Conservation (phyloP, 2,113 vertebrate genomes). For the Rafetus swinhoei region DNA sequence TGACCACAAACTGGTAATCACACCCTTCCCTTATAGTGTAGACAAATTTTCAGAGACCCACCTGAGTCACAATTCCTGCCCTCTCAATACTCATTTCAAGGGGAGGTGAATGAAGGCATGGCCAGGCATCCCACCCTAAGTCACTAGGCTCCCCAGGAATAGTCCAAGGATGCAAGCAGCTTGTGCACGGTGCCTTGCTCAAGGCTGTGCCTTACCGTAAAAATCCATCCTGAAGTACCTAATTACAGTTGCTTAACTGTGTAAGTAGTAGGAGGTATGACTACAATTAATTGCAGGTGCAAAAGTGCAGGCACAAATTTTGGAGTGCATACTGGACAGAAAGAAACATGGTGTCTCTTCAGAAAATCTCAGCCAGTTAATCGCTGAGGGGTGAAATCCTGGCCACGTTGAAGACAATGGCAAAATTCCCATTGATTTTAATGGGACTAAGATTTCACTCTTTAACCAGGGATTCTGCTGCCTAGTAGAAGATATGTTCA, state of each 20-base stretch:
- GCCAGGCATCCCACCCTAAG: not conserved
- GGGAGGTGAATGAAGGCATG: not conserved
- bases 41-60: not conserved
- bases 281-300: accelerated
- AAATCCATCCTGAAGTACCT: accelerated
- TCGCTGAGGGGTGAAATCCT: not conserved
- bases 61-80: not conserved
- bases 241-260: accelerated
- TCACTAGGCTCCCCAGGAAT: not conserved
- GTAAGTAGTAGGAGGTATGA: accelerated
- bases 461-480: not conserved
- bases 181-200: accelerated
- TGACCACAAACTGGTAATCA: no score
- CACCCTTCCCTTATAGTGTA: not conserved
- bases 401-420: accelerated
- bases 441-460: not conserved
- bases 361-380: not conserved
- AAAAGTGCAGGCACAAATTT: accelerated
- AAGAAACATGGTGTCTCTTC: not conserved
- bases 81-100: not conserved
- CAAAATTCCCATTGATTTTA: accelerated
- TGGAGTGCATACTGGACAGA: accelerated
- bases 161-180: accelerated
- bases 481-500: not conserved
- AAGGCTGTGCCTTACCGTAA: not conserved